A percentile compares a stretch with the other conserved stretches of the same genome.
Evolutionary conservation across 2,113 vertebrate genomes (phyloP).

Genomic region (Pelecanus crispus): DNA sequence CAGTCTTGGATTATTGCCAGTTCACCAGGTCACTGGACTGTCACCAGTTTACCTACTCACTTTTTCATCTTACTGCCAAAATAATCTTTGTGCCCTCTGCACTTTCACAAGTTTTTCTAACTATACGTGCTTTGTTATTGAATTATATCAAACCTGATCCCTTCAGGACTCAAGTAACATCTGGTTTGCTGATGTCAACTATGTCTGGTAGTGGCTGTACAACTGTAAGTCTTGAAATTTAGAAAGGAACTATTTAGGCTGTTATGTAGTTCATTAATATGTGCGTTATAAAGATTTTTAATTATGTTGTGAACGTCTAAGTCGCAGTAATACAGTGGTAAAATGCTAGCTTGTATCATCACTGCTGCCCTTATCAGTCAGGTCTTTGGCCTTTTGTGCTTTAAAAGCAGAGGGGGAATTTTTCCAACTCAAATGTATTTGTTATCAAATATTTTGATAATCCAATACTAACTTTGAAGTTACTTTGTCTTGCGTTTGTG

Average conservation of each 20-base stretch:
- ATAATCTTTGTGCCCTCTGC: background rate
- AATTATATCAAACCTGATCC: background rate
- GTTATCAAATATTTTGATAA: conserved; percentile 17
- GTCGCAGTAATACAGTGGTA: background rate
- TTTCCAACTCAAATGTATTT: background rate
- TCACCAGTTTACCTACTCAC: background rate
- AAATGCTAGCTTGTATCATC: background rate
- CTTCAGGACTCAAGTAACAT: background rate
- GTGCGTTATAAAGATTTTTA: background rate
- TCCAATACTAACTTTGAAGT: conserved; percentile 1
- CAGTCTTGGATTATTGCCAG: background rate
- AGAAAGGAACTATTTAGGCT: background rate
- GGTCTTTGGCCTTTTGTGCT: background rate
- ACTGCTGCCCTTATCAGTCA: background rate
- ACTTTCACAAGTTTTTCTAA: background rate
- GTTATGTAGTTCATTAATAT: background rate
- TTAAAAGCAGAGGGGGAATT: background rate
- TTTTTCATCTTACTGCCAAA: background rate
- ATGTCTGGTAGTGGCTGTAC: background rate
- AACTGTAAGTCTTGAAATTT: background rate
- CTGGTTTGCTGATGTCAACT: background rate
- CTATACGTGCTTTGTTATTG: fast-evolving
- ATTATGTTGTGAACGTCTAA: background rate
- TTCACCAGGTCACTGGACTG: background rate
- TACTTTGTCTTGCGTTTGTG: background rate